These are phyloP conservation scores for Siderastrea radians DNA, from an alignment of 92 coral and sea anemone genomes.

Conservation along the genomic window DNA sequence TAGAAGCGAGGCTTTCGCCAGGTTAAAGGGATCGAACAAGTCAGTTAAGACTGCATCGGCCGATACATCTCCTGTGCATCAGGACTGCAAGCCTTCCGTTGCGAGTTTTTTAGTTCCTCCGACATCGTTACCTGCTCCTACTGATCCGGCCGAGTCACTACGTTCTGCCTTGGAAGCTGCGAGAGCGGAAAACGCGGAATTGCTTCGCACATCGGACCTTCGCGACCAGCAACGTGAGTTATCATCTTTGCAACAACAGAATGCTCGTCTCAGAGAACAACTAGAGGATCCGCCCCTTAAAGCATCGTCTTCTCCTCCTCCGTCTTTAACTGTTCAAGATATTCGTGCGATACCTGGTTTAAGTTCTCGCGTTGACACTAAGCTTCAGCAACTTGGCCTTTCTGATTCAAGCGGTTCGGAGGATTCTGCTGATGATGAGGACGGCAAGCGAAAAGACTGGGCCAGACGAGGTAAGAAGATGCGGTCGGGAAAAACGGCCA, in stretches of 20 bases:
- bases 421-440: constrained; percentile 2
- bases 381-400: constrained; percentile 7
- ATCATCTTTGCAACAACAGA: not conserved
- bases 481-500: constrained; percentile 27
- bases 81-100: not conserved
- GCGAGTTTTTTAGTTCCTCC: not conserved
- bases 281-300: no score
- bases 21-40: no score
- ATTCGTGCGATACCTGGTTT: not conserved
- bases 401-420: constrained; percentile 1
- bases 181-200: not conserved
- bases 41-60: not conserved
- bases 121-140: not conserved
- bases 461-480: constrained; percentile 12
- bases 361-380: not conserved
- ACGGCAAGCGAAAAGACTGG: not conserved
- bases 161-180: not conserved
- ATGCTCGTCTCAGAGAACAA: not conserved
- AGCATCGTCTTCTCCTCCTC: no score
- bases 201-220: not conserved
- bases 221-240: not conserved
- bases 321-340: no score
- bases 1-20: not conserved
- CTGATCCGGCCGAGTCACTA: not conserved
- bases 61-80: not conserved